Base-by-base conservation (phyloP, 2,888 invertebrate species). In the Neelides folsomi region DNA sequence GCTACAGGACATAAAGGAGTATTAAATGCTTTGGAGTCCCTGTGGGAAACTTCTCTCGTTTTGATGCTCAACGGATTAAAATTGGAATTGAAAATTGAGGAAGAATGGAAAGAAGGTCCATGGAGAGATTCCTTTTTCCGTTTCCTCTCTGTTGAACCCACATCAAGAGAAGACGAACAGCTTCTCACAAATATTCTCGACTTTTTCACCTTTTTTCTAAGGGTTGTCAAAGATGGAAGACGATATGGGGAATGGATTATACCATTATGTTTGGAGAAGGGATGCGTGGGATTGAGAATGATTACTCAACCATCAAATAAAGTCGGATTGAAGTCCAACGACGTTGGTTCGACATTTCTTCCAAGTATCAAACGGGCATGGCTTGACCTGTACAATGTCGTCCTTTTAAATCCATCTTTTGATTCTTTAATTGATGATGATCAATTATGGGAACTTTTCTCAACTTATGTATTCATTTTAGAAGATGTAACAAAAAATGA, bases 91-190 rank as follows among this genome's bases (percentile, higher is more conserved):
- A 34, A 46, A 27, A 5, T 27, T 27, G 27, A 27, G 7, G 27
- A 27, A 27, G 27, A 27, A 27, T 27, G 27, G 27, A 27, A 27
- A 27, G 27, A 27, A 27, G 27, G 27, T 54, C 76, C 79, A 9
- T 83, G 82, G 83, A 75, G 76, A 62, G 73, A 75, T 61, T 74
- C 75, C 1, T 76, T 80, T 59, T 71, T 72, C 34, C 73, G 80
- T 39, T 83, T 80, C 68, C 69, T 83, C 40, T 70, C 73, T 52
- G 75, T 79, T 1, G 75, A 79, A 43, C 83, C 83, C 0, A 77
- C 80, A 0, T 79, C 77, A 45, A 71, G 75, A 45, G 77, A 79
- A 38, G 83, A 83, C 66, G 75, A 76, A 16, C 69, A 75, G 15
- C 68, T 83, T 27, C 73, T 83, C 45, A 71, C 75, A 2, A 68